Evolutionary conservation across 2,113 vertebrate species (phyloP), one percentile per base, ranked within the genome.

Genomic region (Thymallus thymallus): DNA sequence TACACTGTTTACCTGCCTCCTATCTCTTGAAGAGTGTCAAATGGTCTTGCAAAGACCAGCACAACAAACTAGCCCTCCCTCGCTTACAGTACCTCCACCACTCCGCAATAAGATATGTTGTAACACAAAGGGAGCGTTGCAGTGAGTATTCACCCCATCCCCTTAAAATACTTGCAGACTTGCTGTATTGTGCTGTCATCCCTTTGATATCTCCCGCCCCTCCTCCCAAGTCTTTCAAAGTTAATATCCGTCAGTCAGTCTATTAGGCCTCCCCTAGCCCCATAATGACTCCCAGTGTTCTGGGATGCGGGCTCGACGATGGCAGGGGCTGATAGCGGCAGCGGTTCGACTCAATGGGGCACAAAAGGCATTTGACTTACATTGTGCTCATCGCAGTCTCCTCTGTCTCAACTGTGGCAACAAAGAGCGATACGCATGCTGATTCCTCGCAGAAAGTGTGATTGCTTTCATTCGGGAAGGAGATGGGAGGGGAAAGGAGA

Each of bases 281-380:
- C 82, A 71, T 91, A 91, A 91, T 90, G 84, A 91, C 88, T 88
- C 76, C 77, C 76, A 88, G 86, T 91, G 90, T 92, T 90, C 86
- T 32, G 82, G 77, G 84, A 91, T 20, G 76, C 80, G 82, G 89
- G 88, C 82, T 88, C 84, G 84, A 82, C 87, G 90, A 92, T 91
- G 88, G 87, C 82, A 78, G 67, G 68, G 76, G 70, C 85, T 83
- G 91, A 91, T 92, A 87, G 85, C 70, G 80, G 82, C 87, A 84
- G 82, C 80, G 82, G 85, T 76, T 76, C 56, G 80, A 89, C 84
- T 87, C 73, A 70, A 69, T 73, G 80, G 80, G 76, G 76, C 84
- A 77, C 73, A 88, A 87, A 79, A 88, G 84, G 72, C 87, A 78
- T 88, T 90, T 90, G 89, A 90, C 88, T 86, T 85, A 84, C 80